These are phyloP conservation scores for Sphaerophoria taeniata DNA, from an alignment of 2,888 invertebrate genomes.

Conservation along the genomic window DNA sequence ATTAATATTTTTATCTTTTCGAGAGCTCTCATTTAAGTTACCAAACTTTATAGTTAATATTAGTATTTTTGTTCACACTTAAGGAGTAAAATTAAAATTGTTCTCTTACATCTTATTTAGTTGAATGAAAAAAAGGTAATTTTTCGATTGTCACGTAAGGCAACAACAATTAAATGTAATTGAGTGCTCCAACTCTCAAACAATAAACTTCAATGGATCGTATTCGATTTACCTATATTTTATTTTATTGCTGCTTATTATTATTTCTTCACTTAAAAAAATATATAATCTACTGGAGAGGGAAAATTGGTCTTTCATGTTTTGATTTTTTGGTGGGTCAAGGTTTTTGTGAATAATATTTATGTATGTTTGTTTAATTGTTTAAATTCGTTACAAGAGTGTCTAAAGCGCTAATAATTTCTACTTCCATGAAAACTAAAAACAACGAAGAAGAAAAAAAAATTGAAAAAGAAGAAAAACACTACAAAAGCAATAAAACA, in stretches of 20 bases:
- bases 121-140: constrained; percentile 9
- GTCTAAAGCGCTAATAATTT: neutral
- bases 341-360: constrained; percentile 13
- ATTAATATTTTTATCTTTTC: too few species aligned
- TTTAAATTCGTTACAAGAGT: constrained; percentile 59
- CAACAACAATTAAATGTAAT: constrained; percentile 8
- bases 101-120: neutral
- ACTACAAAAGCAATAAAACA: constrained; percentile 37
- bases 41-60: too few species aligned
- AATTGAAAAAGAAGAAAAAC: neutral
- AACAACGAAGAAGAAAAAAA: neutral
- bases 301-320: constrained; percentile 24
- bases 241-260: too few species aligned
- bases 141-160: constrained; percentile 23
- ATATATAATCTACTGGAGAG: neutral
- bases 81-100: neutral
- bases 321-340: constrained; percentile 53
- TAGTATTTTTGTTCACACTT: too few species aligned
- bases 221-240: neutral
- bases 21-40: too few species aligned
- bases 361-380: neutral
- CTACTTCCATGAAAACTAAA: constrained; percentile 15
- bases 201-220: constrained; percentile 16
- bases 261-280: neutral
- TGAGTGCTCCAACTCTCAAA: neutral